Base-by-base conservation (phyloP, 2,113 vertebrate genomes). In the Calonectris borealis region DNA sequence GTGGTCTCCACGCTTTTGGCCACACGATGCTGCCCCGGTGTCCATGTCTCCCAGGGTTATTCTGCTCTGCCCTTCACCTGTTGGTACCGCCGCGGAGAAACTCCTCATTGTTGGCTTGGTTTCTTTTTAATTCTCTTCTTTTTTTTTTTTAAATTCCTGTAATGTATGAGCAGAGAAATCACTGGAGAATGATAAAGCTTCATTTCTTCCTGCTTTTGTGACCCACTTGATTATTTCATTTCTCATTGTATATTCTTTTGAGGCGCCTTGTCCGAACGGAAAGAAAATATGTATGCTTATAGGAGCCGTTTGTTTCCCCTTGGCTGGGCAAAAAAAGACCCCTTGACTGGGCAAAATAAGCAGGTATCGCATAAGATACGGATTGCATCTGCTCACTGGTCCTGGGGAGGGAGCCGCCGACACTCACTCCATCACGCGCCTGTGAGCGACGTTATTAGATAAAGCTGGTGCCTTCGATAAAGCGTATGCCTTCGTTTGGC, bases 171-270 rank as follows among this genome's bases (percentile, higher is more conserved):
- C 54, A 87, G 77, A 92, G 81, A 91, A 96, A 84, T 44, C 91
- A 87, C 86, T 94, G 84, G 81, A 97, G 95, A 89, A 97, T 91
- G 91, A 96, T 94, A 95, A 95, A 94, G 46, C 81, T 97, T 92
- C 94, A 91, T 96, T 96, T 97, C 91, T 97, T 97, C 95, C 97
- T 97, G 94, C 95, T 95, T 97, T 97, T 96, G 93, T 97, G 78
- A 57, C 81, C 66, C 1, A 0, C 66, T 96, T 91, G 73, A 94
- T 96, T 97, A 97, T 97, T 96, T 96, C 1, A 0, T 80, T 91
- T 87, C 84, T 86, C 89, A 97, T 96, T 97, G 97, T 95, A 89
- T 91, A 91, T 95, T 97, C 95, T 96, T 89, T 26, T 46, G 73
- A 91, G 93, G 78, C 15, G 1, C 87, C 86, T 66, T 75, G 10